Evolutionary conservation across 2,113 vertebrate species (phyloP).

Genomic region (Daubentonia madagascariensis): DNA sequence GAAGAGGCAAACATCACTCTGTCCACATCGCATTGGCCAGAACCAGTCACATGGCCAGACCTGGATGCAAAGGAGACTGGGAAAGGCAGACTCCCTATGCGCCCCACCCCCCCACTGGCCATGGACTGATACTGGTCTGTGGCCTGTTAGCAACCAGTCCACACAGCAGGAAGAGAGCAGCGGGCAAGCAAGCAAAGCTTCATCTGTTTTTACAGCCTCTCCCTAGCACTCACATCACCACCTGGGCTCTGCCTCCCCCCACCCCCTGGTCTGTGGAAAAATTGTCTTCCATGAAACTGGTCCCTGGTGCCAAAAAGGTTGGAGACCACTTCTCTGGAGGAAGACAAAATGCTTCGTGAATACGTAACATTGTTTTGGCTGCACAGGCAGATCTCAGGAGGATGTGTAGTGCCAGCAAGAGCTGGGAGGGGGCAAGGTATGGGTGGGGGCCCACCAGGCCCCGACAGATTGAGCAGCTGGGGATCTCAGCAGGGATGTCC

Average conservation of each 20-base stretch:
- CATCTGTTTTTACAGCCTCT: too few relatives aligned
- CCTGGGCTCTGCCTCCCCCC: too few relatives aligned
- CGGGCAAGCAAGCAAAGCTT: too few relatives aligned
- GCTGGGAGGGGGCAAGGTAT: neutral
- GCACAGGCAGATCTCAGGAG: neutral
- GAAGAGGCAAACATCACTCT: neutral
- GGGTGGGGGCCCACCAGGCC: neutral
- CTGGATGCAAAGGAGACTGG: neutral
- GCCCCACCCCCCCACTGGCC: fast-evolving
- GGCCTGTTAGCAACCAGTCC: too few relatives aligned
- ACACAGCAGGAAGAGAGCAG: too few relatives aligned
- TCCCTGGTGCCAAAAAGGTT: too few relatives aligned
- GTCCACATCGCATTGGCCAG: neutral
- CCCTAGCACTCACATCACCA: fast-evolving
- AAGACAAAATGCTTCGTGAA: neutral
- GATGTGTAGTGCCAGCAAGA: neutral
- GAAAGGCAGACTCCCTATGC: neutral
- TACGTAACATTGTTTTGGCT: neutral
- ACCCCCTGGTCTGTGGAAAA: too few relatives aligned
- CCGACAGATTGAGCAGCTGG: neutral
- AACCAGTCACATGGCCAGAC: neutral
- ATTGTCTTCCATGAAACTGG: too few relatives aligned
- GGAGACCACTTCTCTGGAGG: neutral
- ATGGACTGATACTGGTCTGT: too few relatives aligned
- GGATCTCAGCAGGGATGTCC: neutral